Conservation (phyloP, 2,888 invertebrate genomes). For the Nasonia oneida region DNA sequence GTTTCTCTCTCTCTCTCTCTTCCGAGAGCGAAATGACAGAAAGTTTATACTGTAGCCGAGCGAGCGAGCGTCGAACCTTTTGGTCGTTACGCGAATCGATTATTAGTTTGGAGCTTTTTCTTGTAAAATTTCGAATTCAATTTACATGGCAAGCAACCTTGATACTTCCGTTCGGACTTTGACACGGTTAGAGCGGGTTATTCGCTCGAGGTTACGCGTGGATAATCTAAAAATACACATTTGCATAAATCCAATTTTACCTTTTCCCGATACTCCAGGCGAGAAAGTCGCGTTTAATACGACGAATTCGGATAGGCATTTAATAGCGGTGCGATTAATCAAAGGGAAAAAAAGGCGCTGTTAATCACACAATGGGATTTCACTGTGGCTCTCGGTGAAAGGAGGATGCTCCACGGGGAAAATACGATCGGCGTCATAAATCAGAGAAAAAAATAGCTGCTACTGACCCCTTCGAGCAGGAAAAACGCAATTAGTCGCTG, state of each 20-base stretch:
- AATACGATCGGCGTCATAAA: not conserved
- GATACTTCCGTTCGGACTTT: constrained; percentile 50
- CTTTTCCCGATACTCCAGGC: not conserved
- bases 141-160: constrained; percentile 29
- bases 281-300: not conserved
- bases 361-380: not conserved
- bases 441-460: not conserved
- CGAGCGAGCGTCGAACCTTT: not conserved
- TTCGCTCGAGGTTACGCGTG: constrained; percentile 23
- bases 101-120: not conserved
- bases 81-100: not conserved
- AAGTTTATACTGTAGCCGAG: constrained; percentile 19
- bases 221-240: constrained; percentile 37
- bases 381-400: not conserved
- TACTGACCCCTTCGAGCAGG: not conserved
- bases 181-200: constrained; percentile 24
- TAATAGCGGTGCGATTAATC: not conserved
- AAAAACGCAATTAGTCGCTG: not conserved
- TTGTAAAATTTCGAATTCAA: not conserved
- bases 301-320: not conserved
- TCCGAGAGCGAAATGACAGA: constrained; percentile 48
- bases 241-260: not conserved
- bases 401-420: not conserved
- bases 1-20: constrained; percentile 48
- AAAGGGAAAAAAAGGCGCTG: constrained; percentile 3